These are phyloP conservation scores for Urechis unicinctus DNA, from an alignment of 2,888 invertebrate species.

Conservation along the genomic window DNA sequence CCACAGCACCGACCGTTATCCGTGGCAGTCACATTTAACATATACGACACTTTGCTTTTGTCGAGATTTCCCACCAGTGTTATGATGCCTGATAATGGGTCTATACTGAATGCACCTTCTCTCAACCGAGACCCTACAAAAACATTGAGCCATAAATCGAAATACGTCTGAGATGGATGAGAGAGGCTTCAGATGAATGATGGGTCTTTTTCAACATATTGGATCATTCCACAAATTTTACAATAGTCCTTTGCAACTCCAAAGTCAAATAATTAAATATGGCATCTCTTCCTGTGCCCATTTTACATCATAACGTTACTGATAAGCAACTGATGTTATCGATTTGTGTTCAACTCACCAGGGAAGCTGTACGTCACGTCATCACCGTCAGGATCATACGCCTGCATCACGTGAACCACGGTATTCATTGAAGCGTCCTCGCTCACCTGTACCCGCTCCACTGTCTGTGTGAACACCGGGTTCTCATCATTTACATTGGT, in stretches of 20 bases:
- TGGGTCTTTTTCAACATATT: too few relatives aligned
- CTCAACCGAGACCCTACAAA: constrained; percentile 13
- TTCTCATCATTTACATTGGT: constrained; percentile 97
- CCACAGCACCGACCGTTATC: constrained; percentile 97
- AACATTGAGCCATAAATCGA: too few relatives aligned
- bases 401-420: constrained; percentile 90
- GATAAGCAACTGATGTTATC: too few relatives aligned
- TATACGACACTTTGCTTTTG: constrained; percentile 61
- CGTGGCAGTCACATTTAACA: constrained; percentile 91
- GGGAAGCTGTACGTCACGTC: constrained; percentile 84
- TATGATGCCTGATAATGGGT: constrained; percentile 44
- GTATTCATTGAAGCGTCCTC: constrained; percentile 56
- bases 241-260: too few relatives aligned
- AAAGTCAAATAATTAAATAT: too few relatives aligned
- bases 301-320: too few relatives aligned
- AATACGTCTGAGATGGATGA: too few relatives aligned
- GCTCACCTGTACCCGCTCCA: constrained; percentile 24
- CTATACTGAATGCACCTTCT: constrained; percentile 39
- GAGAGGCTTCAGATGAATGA: too few relatives aligned
- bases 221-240: too few relatives aligned
- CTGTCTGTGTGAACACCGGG: constrained; percentile 55
- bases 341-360: constrained; percentile 51
- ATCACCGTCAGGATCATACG: constrained; percentile 95
- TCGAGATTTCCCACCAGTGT: constrained; percentile 32
- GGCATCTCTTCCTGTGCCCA: too few relatives aligned